Conservation (phyloP, 2,797 vertebrate species). For the Ceyx erithaca region DNA sequence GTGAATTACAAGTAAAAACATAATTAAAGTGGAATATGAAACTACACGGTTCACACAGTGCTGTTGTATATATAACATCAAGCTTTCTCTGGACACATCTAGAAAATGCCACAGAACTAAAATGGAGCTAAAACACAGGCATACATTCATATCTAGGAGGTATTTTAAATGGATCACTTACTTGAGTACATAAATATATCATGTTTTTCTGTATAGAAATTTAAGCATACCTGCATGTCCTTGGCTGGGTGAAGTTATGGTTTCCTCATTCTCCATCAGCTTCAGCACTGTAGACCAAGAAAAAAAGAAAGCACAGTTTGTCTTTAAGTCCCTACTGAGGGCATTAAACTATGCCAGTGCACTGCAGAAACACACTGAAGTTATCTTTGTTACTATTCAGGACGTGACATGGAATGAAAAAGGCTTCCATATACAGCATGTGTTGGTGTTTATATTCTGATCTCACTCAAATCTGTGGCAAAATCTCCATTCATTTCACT, state of each 20-base stretch:
- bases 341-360: neutral
- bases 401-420: neutral
- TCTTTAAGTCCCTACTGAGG: neutral
- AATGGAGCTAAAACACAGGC: neutral
- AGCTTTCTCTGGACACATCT: neutral
- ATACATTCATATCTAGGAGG: neutral
- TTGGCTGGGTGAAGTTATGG: neutral
- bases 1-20: constrained; percentile 44
- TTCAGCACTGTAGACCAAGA: neutral
- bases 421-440: neutral
- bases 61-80: neutral
- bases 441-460: neutral
- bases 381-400: neutral
- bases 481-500: neutral
- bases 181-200: neutral
- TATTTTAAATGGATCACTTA: neutral
- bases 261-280: neutral
- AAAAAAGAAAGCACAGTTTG: fast-evolving
- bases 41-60: neutral
- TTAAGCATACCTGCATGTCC: neutral
- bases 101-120: neutral
- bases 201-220: neutral
- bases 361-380: neutral
- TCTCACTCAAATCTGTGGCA: neutral
- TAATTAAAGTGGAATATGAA: constrained; percentile 50